Evolutionary conservation across 1,140 invertebrate species (phyloP).

Genomic region (Dolichoris vasculosae): DNA sequence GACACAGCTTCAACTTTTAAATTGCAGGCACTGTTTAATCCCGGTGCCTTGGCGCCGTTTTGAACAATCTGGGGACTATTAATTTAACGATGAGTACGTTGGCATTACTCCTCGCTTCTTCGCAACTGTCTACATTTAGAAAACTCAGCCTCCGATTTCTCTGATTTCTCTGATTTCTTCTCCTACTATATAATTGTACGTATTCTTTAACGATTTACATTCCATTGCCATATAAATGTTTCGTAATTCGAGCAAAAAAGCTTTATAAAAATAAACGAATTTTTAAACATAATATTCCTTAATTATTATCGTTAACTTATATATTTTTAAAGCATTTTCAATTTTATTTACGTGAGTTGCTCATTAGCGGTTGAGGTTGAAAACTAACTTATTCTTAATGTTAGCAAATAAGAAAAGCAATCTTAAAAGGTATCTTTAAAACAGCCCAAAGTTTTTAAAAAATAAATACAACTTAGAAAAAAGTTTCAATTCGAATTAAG

Average conservation of each 20-base stretch:
- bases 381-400: background rate
- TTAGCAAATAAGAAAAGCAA: constrained; percentile 2
- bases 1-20: background rate
- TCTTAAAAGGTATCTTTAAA: background rate
- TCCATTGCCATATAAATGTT: too few relatives aligned
- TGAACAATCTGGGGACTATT: background rate
- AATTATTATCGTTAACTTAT: background rate
- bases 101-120: too few relatives aligned
- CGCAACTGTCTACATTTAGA: too few relatives aligned
- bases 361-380: background rate
- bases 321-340: background rate
- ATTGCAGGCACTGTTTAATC: too few relatives aligned
- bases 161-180: too few relatives aligned
- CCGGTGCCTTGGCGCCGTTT: background rate
- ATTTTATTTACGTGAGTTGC: background rate
- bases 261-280: too few relatives aligned
- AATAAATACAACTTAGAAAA: background rate
- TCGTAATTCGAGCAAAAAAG: too few relatives aligned
- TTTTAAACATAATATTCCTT: background rate
- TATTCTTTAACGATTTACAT: too few relatives aligned
- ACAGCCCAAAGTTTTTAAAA: background rate
- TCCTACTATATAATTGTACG: too few relatives aligned
- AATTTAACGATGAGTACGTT: background rate
- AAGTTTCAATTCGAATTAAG: background rate
- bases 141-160: too few relatives aligned